Conservation (phyloP, 2,888 invertebrate species). For the Melinaea marsaeus region DNA sequence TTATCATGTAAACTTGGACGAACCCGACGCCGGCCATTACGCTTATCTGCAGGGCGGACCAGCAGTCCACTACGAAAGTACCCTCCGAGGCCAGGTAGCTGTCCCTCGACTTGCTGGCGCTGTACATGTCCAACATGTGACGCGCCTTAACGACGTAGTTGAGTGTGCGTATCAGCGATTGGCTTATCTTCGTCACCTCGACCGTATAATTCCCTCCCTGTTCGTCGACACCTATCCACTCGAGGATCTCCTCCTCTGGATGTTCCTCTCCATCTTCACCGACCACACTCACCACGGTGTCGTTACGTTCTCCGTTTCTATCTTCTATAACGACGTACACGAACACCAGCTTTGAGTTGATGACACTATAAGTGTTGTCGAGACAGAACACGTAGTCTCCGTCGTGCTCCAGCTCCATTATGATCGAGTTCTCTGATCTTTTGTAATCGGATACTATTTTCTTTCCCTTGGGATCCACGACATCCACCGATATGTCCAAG, state of each 20-base stretch:
- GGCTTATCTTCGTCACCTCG: slow-evolving; percentile 77
- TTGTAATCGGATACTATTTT: slow-evolving; percentile 82
- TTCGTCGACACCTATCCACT: slow-evolving; percentile 54
- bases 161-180: slow-evolving; percentile 81
- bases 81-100: slow-evolving; percentile 88
- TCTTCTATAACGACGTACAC: slow-evolving; percentile 85
- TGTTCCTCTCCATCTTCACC: slow-evolving; percentile 47
- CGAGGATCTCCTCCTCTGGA: slow-evolving; percentile 54
- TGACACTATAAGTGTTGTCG: slow-evolving; percentile 89
- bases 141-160: slow-evolving; percentile 80
- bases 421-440: slow-evolving; percentile 82
- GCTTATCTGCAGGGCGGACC: slow-evolving; percentile 85
- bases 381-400: slow-evolving; percentile 92
- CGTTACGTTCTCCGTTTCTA: slow-evolving; percentile 63
- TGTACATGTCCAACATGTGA: slow-evolving; percentile 81
- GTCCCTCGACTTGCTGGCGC: slow-evolving; percentile 88
- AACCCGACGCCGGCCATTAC: slow-evolving; percentile 85
- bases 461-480: slow-evolving; percentile 80
- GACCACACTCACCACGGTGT: slow-evolving; percentile 39
- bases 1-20: slow-evolving; percentile 88
- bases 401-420: slow-evolving; percentile 75
- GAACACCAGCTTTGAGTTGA: slow-evolving; percentile 88
- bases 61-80: slow-evolving; percentile 87
- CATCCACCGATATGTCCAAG: slow-evolving; percentile 87
- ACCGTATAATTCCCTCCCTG: slow-evolving; percentile 52